Conservation (phyloP, 30 jellyfish, hydroid and myxozoan species). For the Hydractinia symbiolongicarpus region DNA sequence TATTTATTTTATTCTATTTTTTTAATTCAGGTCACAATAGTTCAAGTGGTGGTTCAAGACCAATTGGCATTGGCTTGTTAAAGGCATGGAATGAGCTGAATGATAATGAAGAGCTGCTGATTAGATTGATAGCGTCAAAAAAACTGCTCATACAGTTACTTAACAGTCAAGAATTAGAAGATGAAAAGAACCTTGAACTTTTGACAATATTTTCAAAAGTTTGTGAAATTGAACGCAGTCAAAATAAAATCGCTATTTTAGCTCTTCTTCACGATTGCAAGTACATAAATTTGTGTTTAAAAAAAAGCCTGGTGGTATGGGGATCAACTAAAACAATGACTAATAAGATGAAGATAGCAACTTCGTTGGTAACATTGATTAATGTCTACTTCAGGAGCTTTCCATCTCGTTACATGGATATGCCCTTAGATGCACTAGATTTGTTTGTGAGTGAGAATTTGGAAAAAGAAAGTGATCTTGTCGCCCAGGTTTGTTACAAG, state of each 20-base stretch:
- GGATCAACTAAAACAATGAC: not conserved
- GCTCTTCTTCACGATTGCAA: not conserved
- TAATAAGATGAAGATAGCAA: not conserved
- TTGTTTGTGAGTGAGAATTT: not conserved
- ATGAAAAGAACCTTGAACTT: not conserved
- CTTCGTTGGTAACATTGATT: not conserved
- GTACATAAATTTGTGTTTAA: not conserved
- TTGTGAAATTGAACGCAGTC: not conserved
- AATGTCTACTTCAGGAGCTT: not conserved
- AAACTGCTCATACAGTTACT: too few species aligned
- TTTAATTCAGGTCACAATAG: too few species aligned
- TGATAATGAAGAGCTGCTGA: too few species aligned
- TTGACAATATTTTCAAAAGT: not conserved
- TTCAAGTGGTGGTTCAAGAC: too few species aligned
- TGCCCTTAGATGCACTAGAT: not conserved
- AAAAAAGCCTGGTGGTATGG: not conserved
- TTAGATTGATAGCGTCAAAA: too few species aligned
- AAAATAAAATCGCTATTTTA: not conserved
- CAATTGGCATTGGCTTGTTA: too few species aligned
- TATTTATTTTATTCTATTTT: too few species aligned
- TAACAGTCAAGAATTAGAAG: not conserved
- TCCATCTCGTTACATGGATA: not conserved
- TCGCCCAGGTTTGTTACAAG: not conserved
- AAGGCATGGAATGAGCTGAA: too few species aligned
- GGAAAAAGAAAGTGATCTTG: not conserved